phyloP scores from a whole-genome alignment of 2,797 vertebrate species.

The Ambastaia sidthimunki region DNA sequence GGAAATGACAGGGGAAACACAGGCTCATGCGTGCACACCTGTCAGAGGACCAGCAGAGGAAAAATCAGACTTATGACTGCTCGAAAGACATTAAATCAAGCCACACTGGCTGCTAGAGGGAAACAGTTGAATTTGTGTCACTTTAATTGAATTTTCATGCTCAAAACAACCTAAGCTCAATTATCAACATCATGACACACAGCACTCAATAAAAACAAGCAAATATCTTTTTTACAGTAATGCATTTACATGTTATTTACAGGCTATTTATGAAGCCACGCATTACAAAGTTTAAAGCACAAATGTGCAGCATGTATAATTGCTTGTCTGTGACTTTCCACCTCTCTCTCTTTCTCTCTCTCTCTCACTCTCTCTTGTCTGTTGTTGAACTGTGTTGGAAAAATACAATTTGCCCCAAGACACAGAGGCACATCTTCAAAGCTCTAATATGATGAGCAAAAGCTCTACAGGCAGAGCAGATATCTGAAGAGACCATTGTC shows the following conservation, averaged over 20 bases:
- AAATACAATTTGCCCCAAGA: constrained; percentile 47
- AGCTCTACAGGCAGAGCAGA: constrained; percentile 47
- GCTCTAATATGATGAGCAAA: constrained; percentile 50
- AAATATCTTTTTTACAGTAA: not conserved
- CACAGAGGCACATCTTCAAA: constrained; percentile 52
- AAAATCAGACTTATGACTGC: constrained; percentile 28
- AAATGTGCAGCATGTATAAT: not conserved
- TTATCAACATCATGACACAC: not conserved
- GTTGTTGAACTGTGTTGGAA: constrained; percentile 58
- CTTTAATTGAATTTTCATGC: constrained; percentile 3
- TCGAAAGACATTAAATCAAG: constrained; percentile 3
- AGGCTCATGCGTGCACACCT: constrained; percentile 47
- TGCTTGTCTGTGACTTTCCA: not conserved
- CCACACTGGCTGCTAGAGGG: constrained; percentile 8
- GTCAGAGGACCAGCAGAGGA: constrained; percentile 13
- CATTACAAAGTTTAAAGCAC: not conserved
- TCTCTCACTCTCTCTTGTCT: constrained; percentile 23
- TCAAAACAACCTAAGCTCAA: not conserved
- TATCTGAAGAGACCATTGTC: constrained; percentile 59
- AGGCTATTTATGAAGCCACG: not conserved
- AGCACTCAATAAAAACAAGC: not conserved
- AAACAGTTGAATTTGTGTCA: not conserved
- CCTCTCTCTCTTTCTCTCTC: not conserved
- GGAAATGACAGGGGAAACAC: constrained; percentile 38
- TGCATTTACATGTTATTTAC: no score